Conservation (phyloP, 2,113 vertebrate genomes). For the Ochotona curzoniae region DNA sequence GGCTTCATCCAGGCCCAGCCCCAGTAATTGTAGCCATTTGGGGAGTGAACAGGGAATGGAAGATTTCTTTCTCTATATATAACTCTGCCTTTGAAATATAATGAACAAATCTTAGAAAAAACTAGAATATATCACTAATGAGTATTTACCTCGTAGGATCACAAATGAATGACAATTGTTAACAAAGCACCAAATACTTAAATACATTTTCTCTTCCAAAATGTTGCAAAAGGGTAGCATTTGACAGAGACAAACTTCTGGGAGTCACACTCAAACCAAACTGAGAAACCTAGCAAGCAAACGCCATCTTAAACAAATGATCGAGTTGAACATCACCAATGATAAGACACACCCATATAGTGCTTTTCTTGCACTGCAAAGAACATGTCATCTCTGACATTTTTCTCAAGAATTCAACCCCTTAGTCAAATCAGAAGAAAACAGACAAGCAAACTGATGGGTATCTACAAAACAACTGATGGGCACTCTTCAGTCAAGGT, state of each 20-base stretch:
- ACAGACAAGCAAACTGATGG: neutral
- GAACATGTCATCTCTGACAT: neutral
- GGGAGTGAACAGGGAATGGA: too few species aligned
- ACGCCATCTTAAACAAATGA: neutral
- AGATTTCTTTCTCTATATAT: too few species aligned
- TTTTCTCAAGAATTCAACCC: neutral
- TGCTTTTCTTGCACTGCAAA: neutral
- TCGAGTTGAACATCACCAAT: neutral
- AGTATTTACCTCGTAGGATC: neutral
- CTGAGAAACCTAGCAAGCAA: neutral
- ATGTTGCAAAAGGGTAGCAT: neutral
- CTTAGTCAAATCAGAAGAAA: constrained; percentile 34
- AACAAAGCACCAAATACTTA: neutral
- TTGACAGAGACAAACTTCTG: neutral
- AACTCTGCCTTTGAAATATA: too few species aligned
- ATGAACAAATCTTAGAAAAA: neutral
- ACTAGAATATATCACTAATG: constrained; percentile 5
- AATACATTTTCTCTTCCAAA: constrained; percentile 1
- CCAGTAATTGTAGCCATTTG: too few species aligned
- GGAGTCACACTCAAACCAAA: neutral
- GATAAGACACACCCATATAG: neutral
- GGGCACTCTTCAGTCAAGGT: neutral
- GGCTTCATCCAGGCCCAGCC: too few species aligned
- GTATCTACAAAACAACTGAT: neutral
- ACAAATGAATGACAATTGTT: neutral